These are phyloP conservation scores for Gambusia yucatana DNA, from an alignment of 2,797 vertebrate species.

Conservation along the genomic window DNA sequence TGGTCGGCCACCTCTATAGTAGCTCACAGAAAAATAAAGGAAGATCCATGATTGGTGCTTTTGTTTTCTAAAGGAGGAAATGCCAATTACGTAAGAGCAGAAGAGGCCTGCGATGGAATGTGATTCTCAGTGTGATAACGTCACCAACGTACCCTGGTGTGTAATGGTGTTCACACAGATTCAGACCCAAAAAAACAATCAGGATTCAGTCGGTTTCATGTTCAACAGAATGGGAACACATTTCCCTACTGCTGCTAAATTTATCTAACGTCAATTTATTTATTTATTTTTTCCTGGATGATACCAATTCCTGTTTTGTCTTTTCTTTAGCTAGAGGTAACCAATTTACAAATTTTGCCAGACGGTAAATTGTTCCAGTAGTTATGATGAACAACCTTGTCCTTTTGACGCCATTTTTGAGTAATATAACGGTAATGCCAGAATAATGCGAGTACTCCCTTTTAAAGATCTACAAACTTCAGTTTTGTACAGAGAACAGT, in stretches of 20 bases:
- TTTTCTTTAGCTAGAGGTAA: no score
- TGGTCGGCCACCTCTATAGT: neutral
- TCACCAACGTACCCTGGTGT: neutral
- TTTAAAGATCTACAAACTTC: no score
- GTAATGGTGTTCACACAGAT: neutral
- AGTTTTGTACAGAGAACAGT: no score
- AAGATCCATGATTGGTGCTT: constrained; percentile 3
- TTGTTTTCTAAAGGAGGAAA: constrained; percentile 30
- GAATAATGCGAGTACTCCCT: no score
- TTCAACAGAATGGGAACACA: neutral
- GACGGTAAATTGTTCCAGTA: no score
- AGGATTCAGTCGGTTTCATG: neutral
- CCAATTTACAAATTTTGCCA: no score
- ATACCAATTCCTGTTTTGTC: no score
- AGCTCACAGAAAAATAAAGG: neutral
- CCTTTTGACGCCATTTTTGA: no score
- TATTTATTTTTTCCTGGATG: no score
- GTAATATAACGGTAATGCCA: no score
- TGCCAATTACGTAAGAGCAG: constrained; percentile 25
- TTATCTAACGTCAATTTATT: neutral
- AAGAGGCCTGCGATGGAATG: constrained; percentile 19
- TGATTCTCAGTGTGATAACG: neutral
- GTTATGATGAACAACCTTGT: no score
- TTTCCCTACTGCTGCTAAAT: neutral
- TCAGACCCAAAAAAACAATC: neutral